Evolutionary conservation across 2,797 vertebrate genomes (phyloP).

Genomic region (Acanthurus tractus): DNA sequence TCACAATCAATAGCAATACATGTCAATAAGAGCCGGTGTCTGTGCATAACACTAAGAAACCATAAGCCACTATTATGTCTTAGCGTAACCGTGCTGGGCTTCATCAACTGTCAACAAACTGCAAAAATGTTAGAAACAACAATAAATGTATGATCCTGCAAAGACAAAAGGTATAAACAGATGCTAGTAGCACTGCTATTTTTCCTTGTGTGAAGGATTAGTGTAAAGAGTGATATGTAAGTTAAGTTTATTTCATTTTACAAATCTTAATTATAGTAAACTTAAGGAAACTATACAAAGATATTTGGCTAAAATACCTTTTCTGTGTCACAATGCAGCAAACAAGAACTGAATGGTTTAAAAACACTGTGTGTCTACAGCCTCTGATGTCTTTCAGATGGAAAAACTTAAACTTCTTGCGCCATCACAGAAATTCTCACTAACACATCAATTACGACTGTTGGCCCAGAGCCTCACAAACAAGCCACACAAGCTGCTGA

Average conservation of each 20-base stretch:
- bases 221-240: too few relatives aligned
- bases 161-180: background rate
- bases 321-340: background rate
- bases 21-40: background rate
- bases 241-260: too few relatives aligned
- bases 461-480: background rate
- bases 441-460: conserved; percentile 19
- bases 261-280: background rate
- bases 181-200: background rate
- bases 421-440: conserved; percentile 10
- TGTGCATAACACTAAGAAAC: too few relatives aligned
- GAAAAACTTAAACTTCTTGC: conserved; percentile 11
- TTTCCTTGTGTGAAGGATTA: background rate
- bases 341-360: background rate
- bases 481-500: conserved; percentile 67
- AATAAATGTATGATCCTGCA: background rate
- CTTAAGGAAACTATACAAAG: background rate
- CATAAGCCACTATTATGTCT: background rate
- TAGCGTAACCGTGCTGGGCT: background rate
- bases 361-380: background rate
- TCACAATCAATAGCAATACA: background rate
- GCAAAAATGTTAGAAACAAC: background rate
- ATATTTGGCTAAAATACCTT: background rate
- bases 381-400: background rate
- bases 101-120: background rate